Evolutionary conservation across 1,140 invertebrate species (phyloP), one percentile per base, ranked within the genome.

Genomic region (Acromyrmex charruanus): DNA sequence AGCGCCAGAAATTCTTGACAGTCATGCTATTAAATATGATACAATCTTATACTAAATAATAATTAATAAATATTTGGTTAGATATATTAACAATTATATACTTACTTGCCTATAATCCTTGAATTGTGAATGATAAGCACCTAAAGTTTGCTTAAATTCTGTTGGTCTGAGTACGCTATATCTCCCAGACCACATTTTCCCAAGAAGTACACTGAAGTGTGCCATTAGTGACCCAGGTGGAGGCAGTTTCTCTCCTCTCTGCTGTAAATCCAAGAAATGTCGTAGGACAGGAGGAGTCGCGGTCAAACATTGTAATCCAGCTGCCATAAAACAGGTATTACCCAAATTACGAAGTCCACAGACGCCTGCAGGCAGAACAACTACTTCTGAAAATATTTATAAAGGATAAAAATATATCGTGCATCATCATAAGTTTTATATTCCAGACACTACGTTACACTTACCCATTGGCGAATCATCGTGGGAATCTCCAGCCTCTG

Each of bases 1-100:
- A 97, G 94, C 9, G 97, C 97, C 44, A 97, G 94, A 94, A 97
- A 97, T 91, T 97, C 97, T 95, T 97, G 97, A 94, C 97, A 97
- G 92, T 97, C 97, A 91, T 97, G 97, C 97, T 97, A 92, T 51
- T 77, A 35, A 71, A 72, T 61, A 77, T 18, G 28, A 71, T 71
- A 28, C 10, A 25, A 31, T 75, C 5, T 58, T 7, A 53, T 35
- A 74, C 0, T 2, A 28, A 14, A 16, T 16, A 66, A 35, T 12
- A 68, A 35, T 12, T 35, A 10, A 59, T 28, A 14, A 65, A 21
- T 4, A n/a, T 25, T 28, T 14, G 4, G 44, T 71, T 3, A 18
- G 7, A 58, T 16, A 21, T 65, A 31, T 35, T 51, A 61, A 65
- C 3, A 77, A 63, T 69, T 44, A 25, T 21, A 44, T 10, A 74